Conservation (phyloP, 2,888 invertebrate species). For the Rapana venosa region DNA sequence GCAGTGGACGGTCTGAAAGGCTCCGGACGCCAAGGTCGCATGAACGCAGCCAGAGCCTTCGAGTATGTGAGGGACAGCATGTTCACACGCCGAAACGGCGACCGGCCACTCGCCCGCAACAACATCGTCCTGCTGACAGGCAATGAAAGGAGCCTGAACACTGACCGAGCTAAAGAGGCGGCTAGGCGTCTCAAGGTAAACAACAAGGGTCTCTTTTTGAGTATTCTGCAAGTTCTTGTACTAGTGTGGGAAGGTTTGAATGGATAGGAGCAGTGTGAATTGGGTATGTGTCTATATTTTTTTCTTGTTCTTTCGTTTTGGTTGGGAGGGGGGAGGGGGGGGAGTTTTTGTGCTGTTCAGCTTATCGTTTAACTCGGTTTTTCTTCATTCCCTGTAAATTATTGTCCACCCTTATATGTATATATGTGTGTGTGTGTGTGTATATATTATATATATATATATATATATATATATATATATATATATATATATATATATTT, state of each 20-base stretch:
- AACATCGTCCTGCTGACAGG: conserved; percentile 61
- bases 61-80: conserved; percentile 53
- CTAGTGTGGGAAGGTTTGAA: no score
- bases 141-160: conserved; percentile 51
- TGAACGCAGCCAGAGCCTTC: conserved; percentile 56
- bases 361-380: no score
- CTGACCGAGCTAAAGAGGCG: conserved; percentile 39
- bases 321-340: no score
- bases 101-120: conserved; percentile 59
- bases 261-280: no score
- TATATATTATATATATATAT: conserved; percentile 2
- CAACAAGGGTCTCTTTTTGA: no score
- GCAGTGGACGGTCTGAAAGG: conserved; percentile 51
- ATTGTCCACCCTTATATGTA: background rate
- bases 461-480: background rate
- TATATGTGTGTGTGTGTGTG: background rate
- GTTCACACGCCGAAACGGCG: conserved; percentile 55
- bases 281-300: no score
- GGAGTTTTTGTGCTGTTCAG: no score
- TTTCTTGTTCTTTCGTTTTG: no score
- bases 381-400: no score
- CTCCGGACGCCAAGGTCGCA: conserved; percentile 40
- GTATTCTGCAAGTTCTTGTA: no score
- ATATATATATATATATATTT: background rate
- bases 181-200: conserved; percentile 50